Evolutionary conservation across 2,888 invertebrate genomes (phyloP).

Genomic region (Protodeltote pygarga): DNA sequence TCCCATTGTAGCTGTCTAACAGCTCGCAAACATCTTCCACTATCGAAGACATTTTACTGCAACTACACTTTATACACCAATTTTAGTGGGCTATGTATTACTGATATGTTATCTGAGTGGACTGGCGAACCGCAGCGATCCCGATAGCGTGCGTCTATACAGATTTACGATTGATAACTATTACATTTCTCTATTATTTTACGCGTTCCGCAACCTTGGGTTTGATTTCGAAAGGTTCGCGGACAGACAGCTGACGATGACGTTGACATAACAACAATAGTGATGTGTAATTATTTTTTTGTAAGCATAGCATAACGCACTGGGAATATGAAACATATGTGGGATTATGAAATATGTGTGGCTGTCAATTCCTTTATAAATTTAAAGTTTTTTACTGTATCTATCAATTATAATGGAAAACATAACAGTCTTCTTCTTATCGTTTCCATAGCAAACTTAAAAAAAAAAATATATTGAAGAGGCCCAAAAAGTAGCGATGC

Average conservation of each 20-base stretch:
- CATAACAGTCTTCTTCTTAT: too few relatives aligned
- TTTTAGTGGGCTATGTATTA: constrained; percentile 25
- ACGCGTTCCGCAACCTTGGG: constrained; percentile 55
- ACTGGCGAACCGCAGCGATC: constrained; percentile 14
- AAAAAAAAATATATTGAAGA: too few relatives aligned
- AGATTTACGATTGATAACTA: constrained; percentile 66
- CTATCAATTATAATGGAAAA: too few relatives aligned
- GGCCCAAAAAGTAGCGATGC: too few relatives aligned
- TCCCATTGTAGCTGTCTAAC: constrained; percentile 93
- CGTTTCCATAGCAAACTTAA: too few relatives aligned
- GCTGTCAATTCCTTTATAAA: too few relatives aligned
- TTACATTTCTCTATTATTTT: constrained; percentile 72
- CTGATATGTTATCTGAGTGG: constrained; percentile 53
- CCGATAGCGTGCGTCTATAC: constrained; percentile 53
- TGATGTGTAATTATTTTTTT: too few relatives aligned
- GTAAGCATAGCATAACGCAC: too few relatives aligned
- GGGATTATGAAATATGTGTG: too few relatives aligned
- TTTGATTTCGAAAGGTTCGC: constrained; percentile 71
- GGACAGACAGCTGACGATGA: constrained; percentile 58
- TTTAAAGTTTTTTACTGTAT: too few relatives aligned
- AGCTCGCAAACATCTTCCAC: constrained; percentile 89
- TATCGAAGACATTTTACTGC: constrained; percentile 68
- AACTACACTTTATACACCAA: constrained; percentile 15
- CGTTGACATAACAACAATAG: constrained; percentile 59
- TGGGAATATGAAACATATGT: too few relatives aligned